Base-by-base conservation (phyloP, 30 jellyfish, hydroid and myxozoan genomes). In the Cassiopea xamachana region DNA sequence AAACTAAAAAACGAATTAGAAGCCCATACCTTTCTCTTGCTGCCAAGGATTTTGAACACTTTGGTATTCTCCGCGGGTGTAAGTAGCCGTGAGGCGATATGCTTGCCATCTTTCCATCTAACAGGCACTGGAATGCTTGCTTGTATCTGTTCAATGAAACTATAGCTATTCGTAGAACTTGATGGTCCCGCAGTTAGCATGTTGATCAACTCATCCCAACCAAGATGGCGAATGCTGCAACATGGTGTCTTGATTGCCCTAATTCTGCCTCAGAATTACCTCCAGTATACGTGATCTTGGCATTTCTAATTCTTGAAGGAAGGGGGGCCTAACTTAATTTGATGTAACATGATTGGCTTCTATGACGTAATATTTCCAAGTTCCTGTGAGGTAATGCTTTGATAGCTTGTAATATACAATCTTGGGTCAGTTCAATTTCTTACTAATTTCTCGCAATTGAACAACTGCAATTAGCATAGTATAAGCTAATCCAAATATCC, bases 11-110 rank as follows among this genome's bases (percentile, higher is more conserved):
- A 27, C 39, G 10, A 9, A 7, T 64, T 7, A 13, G 27, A 14
- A 64, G 8, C 43, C 27, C 74, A 2, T 77, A 77, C 94, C 89
- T 69, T 75, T 68, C 78, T 60, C 49, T 69, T 87, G 51, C 69
- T 46, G 44, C 94, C 94, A 18, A 87, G 49, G 15, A 78, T 61
- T 48, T 75, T 51, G 62, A 87, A 64, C 27, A 87, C 89, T 51
- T 69, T 75, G 16, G 13, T 48, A 47, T 87, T 87, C 62, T 87
- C 94, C 14, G 18, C 84, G 1, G 94, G 94, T 75, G 89, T 87
- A 19, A 87, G 94, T 17, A 87, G 89, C 60, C 94, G 64, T 19
- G 94, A 87, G 48, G 89, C 94, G 10, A 87, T 51, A 68, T 87
- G 83, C 51, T 50, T 60, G 60, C 94, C 89, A 69, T 68, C 83